A percentile compares a stretch with the other conserved stretches of the same genome.
phyloP scores from a whole-genome alignment of 2,888 invertebrate species.

The Mythimna impura region DNA sequence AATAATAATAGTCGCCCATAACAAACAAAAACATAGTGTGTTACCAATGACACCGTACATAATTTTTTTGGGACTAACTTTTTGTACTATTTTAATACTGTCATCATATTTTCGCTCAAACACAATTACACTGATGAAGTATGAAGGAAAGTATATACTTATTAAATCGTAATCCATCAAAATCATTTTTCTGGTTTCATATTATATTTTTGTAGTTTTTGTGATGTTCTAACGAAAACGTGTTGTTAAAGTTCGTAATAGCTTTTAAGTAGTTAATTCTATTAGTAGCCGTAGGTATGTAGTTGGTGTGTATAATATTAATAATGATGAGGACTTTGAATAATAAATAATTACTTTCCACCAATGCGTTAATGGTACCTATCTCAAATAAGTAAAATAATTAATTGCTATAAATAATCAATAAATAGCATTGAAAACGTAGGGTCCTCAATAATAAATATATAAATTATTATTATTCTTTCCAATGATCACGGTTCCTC shows the following conservation, averaged over 20 bases:
- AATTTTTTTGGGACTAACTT: slow-evolving; percentile 7
- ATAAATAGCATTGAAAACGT: no score
- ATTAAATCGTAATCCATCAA: slow-evolving; percentile 8
- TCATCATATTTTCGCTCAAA: neutral
- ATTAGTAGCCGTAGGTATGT: neutral
- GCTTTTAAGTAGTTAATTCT: neutral
- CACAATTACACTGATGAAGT: neutral
- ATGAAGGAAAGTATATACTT: slow-evolving; percentile 28
- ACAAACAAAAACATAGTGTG: slow-evolving; percentile 9
- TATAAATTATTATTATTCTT: no score
- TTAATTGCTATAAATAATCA: no score
- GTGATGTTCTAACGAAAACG: neutral
- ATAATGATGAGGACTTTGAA: neutral
- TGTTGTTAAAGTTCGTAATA: neutral
- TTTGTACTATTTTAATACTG: neutral
- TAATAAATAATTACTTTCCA: neutral
- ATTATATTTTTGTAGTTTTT: neutral
- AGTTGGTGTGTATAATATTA: neutral
- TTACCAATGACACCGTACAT: slow-evolving; percentile 14
- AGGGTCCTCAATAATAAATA: no score
- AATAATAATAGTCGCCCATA: slow-evolving; percentile 6
- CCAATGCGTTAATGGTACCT: no score
- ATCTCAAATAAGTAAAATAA: no score
- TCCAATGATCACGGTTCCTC: no score
- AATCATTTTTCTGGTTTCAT: neutral